Evolutionary conservation across 1,140 invertebrate species (phyloP).

Genomic region (Andrena cerasifolii): DNA sequence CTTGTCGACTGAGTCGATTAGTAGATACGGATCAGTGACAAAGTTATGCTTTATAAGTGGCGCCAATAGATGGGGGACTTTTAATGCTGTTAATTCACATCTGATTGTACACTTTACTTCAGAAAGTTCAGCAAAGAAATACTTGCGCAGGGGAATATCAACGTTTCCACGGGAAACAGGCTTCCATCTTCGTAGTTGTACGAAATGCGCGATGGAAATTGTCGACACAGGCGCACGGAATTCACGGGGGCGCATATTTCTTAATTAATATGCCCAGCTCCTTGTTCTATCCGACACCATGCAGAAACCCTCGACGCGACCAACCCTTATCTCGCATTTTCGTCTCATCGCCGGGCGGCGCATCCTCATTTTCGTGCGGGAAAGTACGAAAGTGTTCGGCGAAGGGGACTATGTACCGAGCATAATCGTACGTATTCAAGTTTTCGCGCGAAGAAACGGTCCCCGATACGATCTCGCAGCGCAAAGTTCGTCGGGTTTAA

Average conservation of each 20-base stretch:
- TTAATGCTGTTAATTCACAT: no score
- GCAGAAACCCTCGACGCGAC: conserved; percentile 25
- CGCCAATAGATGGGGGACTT: no score
- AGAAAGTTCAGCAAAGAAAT: no score
- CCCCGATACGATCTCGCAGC: conserved; percentile 43
- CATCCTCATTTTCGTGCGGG: conserved; percentile 57
- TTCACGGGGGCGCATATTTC: conserved; percentile 44
- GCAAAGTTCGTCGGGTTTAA: conserved; percentile 55
- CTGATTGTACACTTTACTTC: no score
- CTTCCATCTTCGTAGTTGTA: background rate
- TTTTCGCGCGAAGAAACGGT: conserved; percentile 42
- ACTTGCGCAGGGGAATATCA: no score
- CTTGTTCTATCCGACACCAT: conserved; percentile 31
- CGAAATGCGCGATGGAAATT: background rate
- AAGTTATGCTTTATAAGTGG: conserved; percentile 7
- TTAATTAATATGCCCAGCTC: conserved; percentile 50
- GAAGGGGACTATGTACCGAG: conserved; percentile 36
- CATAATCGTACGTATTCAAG: conserved; percentile 38
- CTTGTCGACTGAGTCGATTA: conserved; percentile 15
- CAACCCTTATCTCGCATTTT: conserved; percentile 36
- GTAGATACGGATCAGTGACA: background rate
- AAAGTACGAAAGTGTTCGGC: conserved; percentile 60
- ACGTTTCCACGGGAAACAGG: background rate
- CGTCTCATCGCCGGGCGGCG: conserved; percentile 22
- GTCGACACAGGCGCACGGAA: conserved; percentile 1